A percentile compares a stretch with the other conserved stretches of the same genome.
These are phyloP conservation scores for Apteryx mantelli DNA, from an alignment of 2,113 vertebrate species.

Conservation along the genomic window DNA sequence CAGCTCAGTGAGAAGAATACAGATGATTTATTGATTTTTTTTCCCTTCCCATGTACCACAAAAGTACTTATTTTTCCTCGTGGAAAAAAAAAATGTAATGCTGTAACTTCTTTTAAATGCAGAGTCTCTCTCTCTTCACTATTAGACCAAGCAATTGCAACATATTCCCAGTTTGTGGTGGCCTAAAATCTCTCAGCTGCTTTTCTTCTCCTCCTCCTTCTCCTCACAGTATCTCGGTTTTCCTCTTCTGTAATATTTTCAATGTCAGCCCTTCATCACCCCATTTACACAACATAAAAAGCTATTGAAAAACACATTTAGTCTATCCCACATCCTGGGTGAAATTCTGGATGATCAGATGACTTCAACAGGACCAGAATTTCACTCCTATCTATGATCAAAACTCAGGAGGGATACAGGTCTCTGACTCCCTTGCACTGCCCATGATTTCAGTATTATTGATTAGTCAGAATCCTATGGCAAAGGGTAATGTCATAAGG, in stretches of 20 bases:
- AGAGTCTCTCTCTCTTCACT: neutral
- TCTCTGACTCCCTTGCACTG: neutral
- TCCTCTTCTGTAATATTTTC: neutral
- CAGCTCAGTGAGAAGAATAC: neutral
- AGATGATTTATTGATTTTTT: neutral
- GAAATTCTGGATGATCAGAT: neutral
- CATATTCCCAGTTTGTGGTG: fast-evolving
- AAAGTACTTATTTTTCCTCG: neutral
- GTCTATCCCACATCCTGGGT: neutral
- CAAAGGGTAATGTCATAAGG: neutral
- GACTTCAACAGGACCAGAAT: neutral
- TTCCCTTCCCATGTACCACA: neutral
- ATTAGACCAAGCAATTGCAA: neutral
- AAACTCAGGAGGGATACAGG: neutral
- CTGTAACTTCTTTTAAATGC: neutral
- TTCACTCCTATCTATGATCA: neutral
- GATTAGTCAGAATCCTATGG: neutral
- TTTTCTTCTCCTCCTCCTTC: neutral
- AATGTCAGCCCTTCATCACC: neutral
- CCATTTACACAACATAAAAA: neutral
- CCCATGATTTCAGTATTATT: neutral
- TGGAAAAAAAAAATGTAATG: neutral
- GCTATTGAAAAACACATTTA: neutral
- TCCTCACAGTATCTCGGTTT: fast-evolving
- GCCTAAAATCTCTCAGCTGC: neutral